Evolutionary conservation across 2,113 vertebrate genomes (phyloP).

Genomic region (Marmota monax): DNA sequence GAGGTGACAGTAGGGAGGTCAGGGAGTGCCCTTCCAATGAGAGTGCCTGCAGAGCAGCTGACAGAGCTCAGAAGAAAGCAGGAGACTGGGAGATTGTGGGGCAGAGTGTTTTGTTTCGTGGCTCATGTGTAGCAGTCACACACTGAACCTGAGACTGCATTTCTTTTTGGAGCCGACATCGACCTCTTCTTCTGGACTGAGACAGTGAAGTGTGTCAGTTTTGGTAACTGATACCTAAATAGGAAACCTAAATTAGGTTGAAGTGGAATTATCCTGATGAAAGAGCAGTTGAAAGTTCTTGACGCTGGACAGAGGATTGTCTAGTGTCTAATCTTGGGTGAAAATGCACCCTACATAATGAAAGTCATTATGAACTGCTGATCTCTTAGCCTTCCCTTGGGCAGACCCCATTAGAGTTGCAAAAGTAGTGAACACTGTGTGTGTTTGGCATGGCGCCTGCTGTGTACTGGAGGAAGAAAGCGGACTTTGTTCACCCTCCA

Average conservation of each 20-base stretch:
- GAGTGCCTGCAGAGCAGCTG: neutral
- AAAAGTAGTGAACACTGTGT: constrained; percentile 77
- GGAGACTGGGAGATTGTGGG: neutral
- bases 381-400: constrained; percentile 72
- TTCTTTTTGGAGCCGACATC: constrained; percentile 39
- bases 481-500: constrained; percentile 77
- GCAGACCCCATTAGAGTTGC: constrained; percentile 77
- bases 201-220: constrained; percentile 72
- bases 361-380: constrained; percentile 80
- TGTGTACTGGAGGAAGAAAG: constrained; percentile 76
- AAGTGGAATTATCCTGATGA: constrained; percentile 81
- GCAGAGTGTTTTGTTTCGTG: neutral
- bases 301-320: constrained; percentile 80
- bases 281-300: constrained; percentile 81
- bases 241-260: constrained; percentile 79
- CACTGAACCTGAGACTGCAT: neutral
- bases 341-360: constrained; percentile 74
- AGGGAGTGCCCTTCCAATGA: neutral
- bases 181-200: constrained; percentile 62
- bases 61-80: neutral
- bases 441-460: constrained; percentile 73
- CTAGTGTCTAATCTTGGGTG: constrained; percentile 81
- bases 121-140: neutral
- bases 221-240: constrained; percentile 53
- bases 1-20: neutral